Conservation (phyloP, 2,113 vertebrate genomes). For the Ploceus nigricollis region DNA sequence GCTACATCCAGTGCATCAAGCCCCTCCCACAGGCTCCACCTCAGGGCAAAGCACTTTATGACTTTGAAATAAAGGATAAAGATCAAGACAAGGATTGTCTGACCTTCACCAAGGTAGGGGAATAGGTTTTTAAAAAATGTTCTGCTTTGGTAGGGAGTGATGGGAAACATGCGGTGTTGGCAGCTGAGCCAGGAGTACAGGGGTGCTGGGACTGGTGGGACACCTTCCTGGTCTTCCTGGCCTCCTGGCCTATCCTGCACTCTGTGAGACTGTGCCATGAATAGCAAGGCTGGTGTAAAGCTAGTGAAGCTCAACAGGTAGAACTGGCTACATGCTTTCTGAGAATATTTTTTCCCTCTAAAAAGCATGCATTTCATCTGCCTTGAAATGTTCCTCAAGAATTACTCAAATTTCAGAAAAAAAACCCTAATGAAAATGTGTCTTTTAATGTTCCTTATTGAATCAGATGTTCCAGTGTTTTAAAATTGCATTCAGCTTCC, state of each 20-base stretch:
- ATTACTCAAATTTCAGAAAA: neutral
- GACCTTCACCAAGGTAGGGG: slow-evolving; percentile 92
- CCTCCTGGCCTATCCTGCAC: neutral
- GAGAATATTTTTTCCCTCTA: neutral
- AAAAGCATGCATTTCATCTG: neutral
- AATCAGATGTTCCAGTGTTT: neutral
- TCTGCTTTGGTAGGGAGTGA: neutral
- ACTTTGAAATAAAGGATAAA: slow-evolving; percentile 97
- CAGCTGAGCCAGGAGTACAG: neutral
- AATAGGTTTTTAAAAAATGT: neutral
- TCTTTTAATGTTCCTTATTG: neutral
- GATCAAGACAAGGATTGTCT: slow-evolving; percentile 98
- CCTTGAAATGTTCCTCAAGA: neutral
- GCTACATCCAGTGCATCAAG: slow-evolving; percentile 91
- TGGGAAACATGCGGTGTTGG: neutral
- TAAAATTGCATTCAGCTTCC: neutral
- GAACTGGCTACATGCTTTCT: neutral
- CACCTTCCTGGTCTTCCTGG: neutral
- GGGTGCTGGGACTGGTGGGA: neutral
- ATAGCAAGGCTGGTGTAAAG: neutral
- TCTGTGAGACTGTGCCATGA: neutral
- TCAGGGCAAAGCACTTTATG: slow-evolving; percentile 96
- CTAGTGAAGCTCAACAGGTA: neutral
- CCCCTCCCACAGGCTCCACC: slow-evolving; percentile 89
- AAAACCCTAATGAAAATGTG: neutral